These are phyloP conservation scores for Corticium candelabrum DNA, from an alignment of 37 sponge, comb jelly and placozoan genomes.

Conservation along the genomic window DNA sequence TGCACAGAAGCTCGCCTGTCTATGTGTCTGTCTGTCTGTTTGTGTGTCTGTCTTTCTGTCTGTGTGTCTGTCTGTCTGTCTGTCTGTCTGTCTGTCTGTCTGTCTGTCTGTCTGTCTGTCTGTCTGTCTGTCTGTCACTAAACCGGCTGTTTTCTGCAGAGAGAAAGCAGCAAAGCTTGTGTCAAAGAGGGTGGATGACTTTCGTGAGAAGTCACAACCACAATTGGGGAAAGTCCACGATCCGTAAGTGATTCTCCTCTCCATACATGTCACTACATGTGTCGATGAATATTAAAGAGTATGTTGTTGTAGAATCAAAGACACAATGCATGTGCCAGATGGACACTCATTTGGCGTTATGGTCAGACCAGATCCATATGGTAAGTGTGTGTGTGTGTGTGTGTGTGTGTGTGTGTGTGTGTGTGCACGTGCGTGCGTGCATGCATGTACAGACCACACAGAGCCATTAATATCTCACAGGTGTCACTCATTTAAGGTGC, in stretches of 20 bases:
- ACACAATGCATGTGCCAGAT: constrained; percentile 57
- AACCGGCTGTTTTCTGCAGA: no score
- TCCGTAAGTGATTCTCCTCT: constrained; percentile 66
- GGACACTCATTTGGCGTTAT: constrained; percentile 86
- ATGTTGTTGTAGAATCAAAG: constrained; percentile 69
- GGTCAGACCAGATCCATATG: constrained; percentile 71
- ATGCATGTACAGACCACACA: not conserved
- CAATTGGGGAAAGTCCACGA: constrained; percentile 90
- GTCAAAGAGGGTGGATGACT: constrained; percentile 72
- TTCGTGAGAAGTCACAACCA: constrained; percentile 75
- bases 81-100: no score
- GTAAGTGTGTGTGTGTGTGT: constrained; percentile 23
- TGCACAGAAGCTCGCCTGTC: no score
- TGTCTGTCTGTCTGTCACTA: not conserved
- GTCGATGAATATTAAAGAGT: no score
- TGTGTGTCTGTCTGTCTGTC: no score
- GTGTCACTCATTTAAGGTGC: constrained; percentile 42
- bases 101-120: not conserved
- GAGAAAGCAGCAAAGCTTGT: constrained; percentile 48
- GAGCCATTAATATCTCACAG: not conserved
- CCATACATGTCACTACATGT: no score
- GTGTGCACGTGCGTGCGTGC: not conserved
- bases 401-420: not conserved
- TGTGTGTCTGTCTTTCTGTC: no score
- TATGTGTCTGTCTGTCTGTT: no score